Evolutionary conservation across 2,888 invertebrate genomes (phyloP), one percentile per base, ranked within the genome.

Genomic region (Andrena hattorfiana): DNA sequence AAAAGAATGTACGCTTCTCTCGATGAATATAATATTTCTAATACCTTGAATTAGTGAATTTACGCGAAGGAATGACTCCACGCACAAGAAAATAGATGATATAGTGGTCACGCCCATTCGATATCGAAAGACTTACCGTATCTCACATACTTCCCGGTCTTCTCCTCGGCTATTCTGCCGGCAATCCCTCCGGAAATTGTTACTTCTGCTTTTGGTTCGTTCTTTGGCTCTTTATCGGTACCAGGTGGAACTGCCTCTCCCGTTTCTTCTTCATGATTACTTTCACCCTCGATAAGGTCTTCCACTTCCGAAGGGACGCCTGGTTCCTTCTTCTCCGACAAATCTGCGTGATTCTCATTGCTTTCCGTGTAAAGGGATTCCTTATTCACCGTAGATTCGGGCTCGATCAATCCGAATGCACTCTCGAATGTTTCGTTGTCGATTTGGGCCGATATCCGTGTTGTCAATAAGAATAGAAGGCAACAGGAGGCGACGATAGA

Each of bases 61-160:
- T 16, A 16, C 35, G 30, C n/a, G 49, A 7, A n/a, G 28, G 77
- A 81, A 78, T 54, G 20, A 32, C 23, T 68, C 32, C 23, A 2
- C 16, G n/a, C 2, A 7, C 0, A 64, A n/a, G 13, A 49, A 48
- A 73, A n/a, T 63, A 73, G 51, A 48, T 67, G 42, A 1, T 42
- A 66, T 70, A 74, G 70, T 77, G 89, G 92, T 90, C 90, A 93
- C 92, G 91, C 92, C 93, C 92, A 92, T 89, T 89, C 56, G 92
- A 93, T 92, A 87, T 89, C 85, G 77, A 77, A 82, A 88, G 84
- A 91, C 93, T 92, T 90, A 93, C 94, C 93, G 87, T 94, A 94
- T 87, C 90, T 90, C 30, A 93, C 91, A 86, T 94, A 94, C 83
- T 90, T 92, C 70, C 80, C 92, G 79, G 71, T 89, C 83, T 85